These are phyloP conservation scores for Shargacucullia verbasci DNA, from an alignment of 2,888 invertebrate species.

Conservation along the genomic window DNA sequence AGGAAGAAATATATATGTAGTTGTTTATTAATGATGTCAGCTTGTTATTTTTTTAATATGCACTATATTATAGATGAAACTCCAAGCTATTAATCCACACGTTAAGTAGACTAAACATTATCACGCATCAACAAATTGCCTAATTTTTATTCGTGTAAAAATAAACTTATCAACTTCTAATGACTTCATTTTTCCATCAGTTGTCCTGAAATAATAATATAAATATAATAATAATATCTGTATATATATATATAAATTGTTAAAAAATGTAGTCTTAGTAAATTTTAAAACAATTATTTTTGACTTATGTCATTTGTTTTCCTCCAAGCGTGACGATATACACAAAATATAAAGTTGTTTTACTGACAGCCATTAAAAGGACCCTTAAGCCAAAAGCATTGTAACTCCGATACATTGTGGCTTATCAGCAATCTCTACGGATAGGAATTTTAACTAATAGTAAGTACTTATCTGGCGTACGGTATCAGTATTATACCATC, in stretches of 20 bases:
- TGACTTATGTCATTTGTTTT: conserved; percentile 9
- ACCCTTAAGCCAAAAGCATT: conserved; percentile 54
- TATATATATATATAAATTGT: too few relatives aligned
- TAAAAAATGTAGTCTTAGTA: too few relatives aligned
- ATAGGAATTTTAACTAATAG: conserved; percentile 62
- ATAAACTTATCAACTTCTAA: too few relatives aligned
- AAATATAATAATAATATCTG: too few relatives aligned
- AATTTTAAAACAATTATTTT: too few relatives aligned
- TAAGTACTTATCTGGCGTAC: conserved; percentile 52
- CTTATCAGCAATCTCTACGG: conserved; percentile 59
- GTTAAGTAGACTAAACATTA: conserved; percentile 41
- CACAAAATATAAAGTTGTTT: conserved; percentile 48
- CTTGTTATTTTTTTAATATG: conserved; percentile 30
- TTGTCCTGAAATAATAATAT: too few relatives aligned
- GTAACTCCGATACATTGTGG: conserved; percentile 53
- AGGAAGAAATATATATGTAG: conserved; percentile 17
- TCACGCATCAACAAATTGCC: too few relatives aligned
- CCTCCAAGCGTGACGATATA: conserved; percentile 28
- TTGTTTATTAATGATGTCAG: conserved; percentile 31
- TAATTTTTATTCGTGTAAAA: too few relatives aligned
- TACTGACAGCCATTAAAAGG: conserved; percentile 41
- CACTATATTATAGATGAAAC: conserved; percentile 17
- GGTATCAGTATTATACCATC: conserved; percentile 56
- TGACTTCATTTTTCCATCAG: too few relatives aligned
- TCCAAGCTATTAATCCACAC: conserved; percentile 29